Base-by-base conservation (phyloP, 2,888 invertebrate species). In the Deilephila porcellus region DNA sequence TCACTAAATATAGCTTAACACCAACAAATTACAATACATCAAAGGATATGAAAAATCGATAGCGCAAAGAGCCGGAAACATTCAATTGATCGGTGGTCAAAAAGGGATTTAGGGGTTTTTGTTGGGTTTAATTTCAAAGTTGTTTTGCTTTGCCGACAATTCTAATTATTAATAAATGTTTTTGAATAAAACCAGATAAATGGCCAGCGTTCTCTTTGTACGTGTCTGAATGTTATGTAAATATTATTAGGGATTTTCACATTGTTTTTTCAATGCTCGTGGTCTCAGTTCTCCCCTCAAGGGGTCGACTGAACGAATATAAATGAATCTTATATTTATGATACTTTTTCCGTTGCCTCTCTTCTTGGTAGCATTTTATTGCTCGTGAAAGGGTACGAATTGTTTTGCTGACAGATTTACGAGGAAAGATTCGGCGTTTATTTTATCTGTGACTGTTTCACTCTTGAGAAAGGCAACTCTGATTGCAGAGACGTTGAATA, bases 241-340 rank as follows among this genome's bases (percentile, higher is more conserved):
- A 79, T 76, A 79, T 79, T 80, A 79, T 79, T 74, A 73, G 74
- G 74, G 74, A 72, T 70, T 72, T 83, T 82, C 81, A 78, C 83
- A 85, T 86, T 86, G 85, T 88, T 86, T 87, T 87, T 86, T 84
- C 83, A 81, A 81, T 84, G 83, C 81, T 85, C 78, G 88, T 82
- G 88, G 89, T 90, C 86, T 86, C 86, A 84, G 85, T 83, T 82
- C 83, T 80, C 85, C 86, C 86, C 88, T 88, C 87, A 88, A 91
- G 88, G 88, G 91, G 90, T 89, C 88, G 88, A 83, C 86, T 90
- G 89, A 92, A 91, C 90, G 93, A 93, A 94, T 93, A 93, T 92
- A 94, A 94, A 94, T 94, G 93, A 93, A 93, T 93, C 91, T 94
- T 93, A 92, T 93, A 94, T 94, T 93, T 93, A 93, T 93, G 91